Percentiles rank a stretch among this genome's conserved stretches.
Evolutionary conservation across 2,113 vertebrate species (phyloP).

Genomic region (Hemicordylus capensis): DNA sequence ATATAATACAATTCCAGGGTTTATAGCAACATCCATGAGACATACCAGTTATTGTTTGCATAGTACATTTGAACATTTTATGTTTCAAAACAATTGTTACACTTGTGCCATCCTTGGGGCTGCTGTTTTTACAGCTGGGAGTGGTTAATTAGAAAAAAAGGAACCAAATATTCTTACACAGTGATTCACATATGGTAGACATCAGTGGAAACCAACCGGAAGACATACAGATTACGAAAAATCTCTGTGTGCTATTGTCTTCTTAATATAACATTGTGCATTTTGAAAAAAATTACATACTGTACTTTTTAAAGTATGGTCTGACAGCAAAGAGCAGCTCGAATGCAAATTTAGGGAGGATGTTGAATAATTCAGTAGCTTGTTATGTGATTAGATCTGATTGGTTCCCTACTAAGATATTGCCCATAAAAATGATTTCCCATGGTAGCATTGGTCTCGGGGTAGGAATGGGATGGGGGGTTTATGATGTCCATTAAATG

Average conservation of each 20-base stretch:
- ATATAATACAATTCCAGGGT: slow-evolving; percentile 66
- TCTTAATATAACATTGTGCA: slow-evolving; percentile 60
- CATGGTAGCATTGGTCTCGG: slow-evolving; percentile 75
- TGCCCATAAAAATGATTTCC: slow-evolving; percentile 83
- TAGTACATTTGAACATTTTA: slow-evolving; percentile 67
- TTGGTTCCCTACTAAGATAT: slow-evolving; percentile 77
- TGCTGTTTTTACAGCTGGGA: slow-evolving; percentile 58
- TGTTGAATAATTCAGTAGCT: slow-evolving; percentile 73
- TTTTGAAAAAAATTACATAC: slow-evolving; percentile 42
- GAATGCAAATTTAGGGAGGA: slow-evolving; percentile 71
- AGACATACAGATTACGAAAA: slow-evolving; percentile 46
- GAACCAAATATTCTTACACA: slow-evolving; percentile 11
- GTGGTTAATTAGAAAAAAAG: slow-evolving; percentile 47
- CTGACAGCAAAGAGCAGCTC: slow-evolving; percentile 61
- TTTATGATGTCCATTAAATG: slow-evolving; percentile 90
- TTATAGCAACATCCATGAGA: slow-evolving; percentile 69
- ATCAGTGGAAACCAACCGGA: slow-evolving; percentile 45
- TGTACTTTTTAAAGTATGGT: slow-evolving; percentile 57
- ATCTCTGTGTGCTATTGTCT: slow-evolving; percentile 26
- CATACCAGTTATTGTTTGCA: slow-evolving; percentile 61
- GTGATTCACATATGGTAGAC: slow-evolving; percentile 31
- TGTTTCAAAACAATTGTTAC: slow-evolving; percentile 66
- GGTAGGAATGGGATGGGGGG: slow-evolving; percentile 66
- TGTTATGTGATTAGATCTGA: slow-evolving; percentile 82
- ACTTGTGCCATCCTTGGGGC: slow-evolving; percentile 50